These are phyloP conservation scores for Masnerella sp. DNA, from an alignment of 2,888 invertebrate genomes.

Conservation along the genomic window DNA sequence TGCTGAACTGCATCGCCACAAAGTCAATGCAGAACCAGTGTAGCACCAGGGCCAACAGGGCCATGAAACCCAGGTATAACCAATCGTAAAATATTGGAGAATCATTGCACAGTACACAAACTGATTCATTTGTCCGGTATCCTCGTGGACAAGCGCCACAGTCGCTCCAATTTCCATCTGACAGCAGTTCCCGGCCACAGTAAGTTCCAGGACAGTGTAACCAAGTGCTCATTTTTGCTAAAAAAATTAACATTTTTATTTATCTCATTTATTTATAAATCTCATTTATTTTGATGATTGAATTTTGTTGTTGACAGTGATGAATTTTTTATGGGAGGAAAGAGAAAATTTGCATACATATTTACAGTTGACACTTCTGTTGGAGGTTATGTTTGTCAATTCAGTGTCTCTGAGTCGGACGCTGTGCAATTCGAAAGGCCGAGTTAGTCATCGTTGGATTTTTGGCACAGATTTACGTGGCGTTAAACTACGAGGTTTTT, in stretches of 20 bases:
- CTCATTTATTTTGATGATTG: not conserved
- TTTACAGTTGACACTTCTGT: too few relatives aligned
- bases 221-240: slow-evolving; percentile 61
- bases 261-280: not conserved
- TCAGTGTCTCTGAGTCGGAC: too few relatives aligned
- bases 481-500: too few relatives aligned
- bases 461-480: too few relatives aligned
- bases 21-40: slow-evolving; percentile 96
- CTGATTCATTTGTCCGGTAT: slow-evolving; percentile 84
- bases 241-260: not conserved
- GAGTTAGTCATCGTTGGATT: too few relatives aligned
- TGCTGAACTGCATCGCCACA: slow-evolving; percentile 86
- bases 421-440: too few relatives aligned
- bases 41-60: slow-evolving; percentile 89
- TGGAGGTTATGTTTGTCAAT: too few relatives aligned
- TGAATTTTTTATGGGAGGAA: too few relatives aligned
- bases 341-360: too few relatives aligned
- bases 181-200: slow-evolving; percentile 85
- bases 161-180: slow-evolving; percentile 85
- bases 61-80: slow-evolving; percentile 97
- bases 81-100: slow-evolving; percentile 92
- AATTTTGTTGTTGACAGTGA: not conserved
- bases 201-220: slow-evolving; percentile 88
- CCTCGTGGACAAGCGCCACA: slow-evolving; percentile 94
- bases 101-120: slow-evolving; percentile 87